A percentile compares a stretch with the other conserved stretches of the same genome.
Evolutionary conservation across 2,888 invertebrate species (phyloP).

Genomic region (Hydropsyche betteni): DNA sequence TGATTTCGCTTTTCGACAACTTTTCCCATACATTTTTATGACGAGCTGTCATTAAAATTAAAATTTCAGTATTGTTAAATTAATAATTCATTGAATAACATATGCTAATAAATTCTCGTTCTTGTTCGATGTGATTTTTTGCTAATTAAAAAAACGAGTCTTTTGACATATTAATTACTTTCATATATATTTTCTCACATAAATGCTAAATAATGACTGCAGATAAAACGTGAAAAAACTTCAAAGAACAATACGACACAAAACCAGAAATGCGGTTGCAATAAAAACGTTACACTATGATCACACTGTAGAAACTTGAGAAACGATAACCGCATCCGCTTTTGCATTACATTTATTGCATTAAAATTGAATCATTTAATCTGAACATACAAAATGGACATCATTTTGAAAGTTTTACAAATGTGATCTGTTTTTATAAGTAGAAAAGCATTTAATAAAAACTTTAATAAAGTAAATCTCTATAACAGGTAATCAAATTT

Average conservation of each 20-base stretch:
- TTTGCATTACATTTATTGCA: background rate
- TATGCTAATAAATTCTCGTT: background rate
- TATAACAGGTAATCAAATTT: too few species aligned
- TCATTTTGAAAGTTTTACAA: too few species aligned
- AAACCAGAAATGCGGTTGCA: constrained; percentile 25
- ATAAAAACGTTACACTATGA: constrained; percentile 20
- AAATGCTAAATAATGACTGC: background rate
- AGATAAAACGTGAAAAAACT: too few species aligned
- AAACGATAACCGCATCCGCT: constrained; percentile 24
- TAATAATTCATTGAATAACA: background rate
- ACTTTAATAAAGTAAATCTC: too few species aligned
- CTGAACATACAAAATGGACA: too few species aligned
- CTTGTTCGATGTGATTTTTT: background rate
- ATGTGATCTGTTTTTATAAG: too few species aligned
- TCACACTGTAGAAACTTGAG: constrained; percentile 16
- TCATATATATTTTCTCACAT: background rate
- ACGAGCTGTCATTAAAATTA: background rate
- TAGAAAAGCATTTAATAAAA: too few species aligned
- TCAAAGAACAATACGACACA: constrained; percentile 11
- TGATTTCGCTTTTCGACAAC: too few species aligned
- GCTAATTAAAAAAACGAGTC: background rate
- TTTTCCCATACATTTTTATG: background rate
- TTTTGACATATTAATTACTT: background rate
- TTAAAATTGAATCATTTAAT: too few species aligned
- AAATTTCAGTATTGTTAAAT: background rate